These are phyloP conservation scores for Rhingia campestris DNA, from an alignment of 2,888 invertebrate genomes.

Conservation along the genomic window DNA sequence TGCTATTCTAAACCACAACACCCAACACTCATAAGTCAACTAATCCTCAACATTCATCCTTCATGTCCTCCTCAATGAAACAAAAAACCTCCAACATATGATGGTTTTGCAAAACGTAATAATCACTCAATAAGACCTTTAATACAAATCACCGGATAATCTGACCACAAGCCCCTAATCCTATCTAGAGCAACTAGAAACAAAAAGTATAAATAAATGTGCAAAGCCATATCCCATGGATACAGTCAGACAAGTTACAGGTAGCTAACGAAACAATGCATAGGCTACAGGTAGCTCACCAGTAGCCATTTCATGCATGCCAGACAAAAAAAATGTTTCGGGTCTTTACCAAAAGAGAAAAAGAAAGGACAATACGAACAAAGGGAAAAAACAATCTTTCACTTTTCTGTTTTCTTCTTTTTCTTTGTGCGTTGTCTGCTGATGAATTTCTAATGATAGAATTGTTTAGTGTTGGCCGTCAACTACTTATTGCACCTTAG, in stretches of 20 bases:
- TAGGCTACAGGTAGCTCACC: slow-evolving; percentile 32
- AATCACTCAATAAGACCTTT: slow-evolving; percentile 17
- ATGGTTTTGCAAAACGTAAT: slow-evolving; percentile 23
- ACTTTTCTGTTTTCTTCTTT: slow-evolving; percentile 10
- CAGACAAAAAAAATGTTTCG: slow-evolving; percentile 19
- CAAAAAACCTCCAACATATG: background rate
- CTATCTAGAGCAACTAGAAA: background rate
- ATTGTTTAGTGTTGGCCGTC: slow-evolving; percentile 46
- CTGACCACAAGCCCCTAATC: slow-evolving; percentile 57
- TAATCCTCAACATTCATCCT: background rate
- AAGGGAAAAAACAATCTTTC: slow-evolving; percentile 27
- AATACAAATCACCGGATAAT: slow-evolving; percentile 56
- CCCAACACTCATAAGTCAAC: background rate
- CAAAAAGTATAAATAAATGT: slow-evolving; percentile 8
- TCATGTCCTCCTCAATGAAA: background rate
- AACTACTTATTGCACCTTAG: slow-evolving; percentile 52
- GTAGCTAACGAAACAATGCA: slow-evolving; percentile 20
- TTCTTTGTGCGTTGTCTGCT: slow-evolving; percentile 9
- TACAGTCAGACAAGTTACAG: slow-evolving; percentile 1
- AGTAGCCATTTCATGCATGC: slow-evolving; percentile 33
- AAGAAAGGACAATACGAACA: slow-evolving; percentile 29
- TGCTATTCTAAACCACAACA: no score
- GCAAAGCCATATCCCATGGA: background rate
- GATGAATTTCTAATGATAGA: slow-evolving; percentile 52
- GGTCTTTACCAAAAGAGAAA: slow-evolving; percentile 2